Evolutionary conservation across 2,888 invertebrate species (phyloP).

Genomic region (Cylloceria caligata): DNA sequence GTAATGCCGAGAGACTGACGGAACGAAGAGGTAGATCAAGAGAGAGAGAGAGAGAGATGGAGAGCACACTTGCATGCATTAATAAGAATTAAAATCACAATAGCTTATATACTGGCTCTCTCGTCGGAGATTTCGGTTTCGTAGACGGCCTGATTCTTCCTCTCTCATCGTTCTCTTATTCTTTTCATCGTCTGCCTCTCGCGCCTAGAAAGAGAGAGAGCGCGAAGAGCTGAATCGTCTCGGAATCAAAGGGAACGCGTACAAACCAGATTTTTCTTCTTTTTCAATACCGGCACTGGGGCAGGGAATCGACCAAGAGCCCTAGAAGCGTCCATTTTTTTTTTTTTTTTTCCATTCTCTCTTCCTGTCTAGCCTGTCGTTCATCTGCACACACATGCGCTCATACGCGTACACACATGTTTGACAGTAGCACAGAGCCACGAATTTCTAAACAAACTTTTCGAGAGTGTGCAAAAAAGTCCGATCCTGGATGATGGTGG

Average conservation of each 20-base stretch:
- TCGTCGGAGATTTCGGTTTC: conserved; percentile 45
- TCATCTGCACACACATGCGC: neutral
- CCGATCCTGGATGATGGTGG: neutral
- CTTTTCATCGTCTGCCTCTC: conserved; percentile 52
- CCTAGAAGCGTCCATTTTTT: conserved; percentile 27
- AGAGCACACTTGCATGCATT: conserved; percentile 61
- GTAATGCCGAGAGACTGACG: conserved; percentile 55
- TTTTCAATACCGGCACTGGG: conserved; percentile 52
- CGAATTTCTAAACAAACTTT: conserved; percentile 57
- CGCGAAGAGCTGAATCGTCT: conserved; percentile 43
- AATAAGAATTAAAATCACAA: conserved; percentile 70
- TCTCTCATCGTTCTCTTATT: conserved; percentile 40
- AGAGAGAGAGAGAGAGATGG: conserved; percentile 24
- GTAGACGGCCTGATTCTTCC: conserved; percentile 49
- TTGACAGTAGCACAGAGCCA: neutral
- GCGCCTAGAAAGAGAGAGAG: conserved; percentile 49
- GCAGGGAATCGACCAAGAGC: conserved; percentile 53
- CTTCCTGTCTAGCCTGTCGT: conserved; percentile 33
- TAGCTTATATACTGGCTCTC: conserved; percentile 47
- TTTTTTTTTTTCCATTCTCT: conserved; percentile 25
- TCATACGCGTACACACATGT: neutral
- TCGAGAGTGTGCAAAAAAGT: conserved; percentile 40
- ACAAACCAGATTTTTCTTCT: conserved; percentile 63
- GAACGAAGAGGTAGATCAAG: conserved; percentile 26
- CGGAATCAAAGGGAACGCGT: conserved; percentile 61